These are phyloP conservation scores for Pollimyrus isidori DNA, from an alignment of 2,113 vertebrate genomes.

Conservation along the genomic window DNA sequence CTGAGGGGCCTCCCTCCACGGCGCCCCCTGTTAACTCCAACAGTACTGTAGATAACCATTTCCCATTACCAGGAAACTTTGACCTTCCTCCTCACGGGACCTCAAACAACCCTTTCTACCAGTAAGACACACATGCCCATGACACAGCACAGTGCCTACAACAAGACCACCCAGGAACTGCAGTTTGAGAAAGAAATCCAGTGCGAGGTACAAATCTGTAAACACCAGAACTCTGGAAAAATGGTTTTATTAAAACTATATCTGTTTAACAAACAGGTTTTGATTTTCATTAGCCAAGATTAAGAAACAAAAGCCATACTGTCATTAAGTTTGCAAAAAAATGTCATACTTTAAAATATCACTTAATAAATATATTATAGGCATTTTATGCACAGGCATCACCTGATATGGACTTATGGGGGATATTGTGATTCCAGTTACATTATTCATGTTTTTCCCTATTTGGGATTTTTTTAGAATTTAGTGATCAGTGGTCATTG, in stretches of 20 bases:
- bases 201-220: not conserved
- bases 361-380: not conserved
- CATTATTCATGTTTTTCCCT: not conserved
- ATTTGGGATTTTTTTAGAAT: not conserved
- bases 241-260: slow-evolving; percentile 9
- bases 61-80: slow-evolving; percentile 13
- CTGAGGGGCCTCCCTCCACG: not conserved
- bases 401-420: not conserved
- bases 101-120: slow-evolving; percentile 5
- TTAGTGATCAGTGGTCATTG: no score
- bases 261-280: not conserved
- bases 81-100: not conserved
- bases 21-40: not conserved
- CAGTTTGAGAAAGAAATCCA: not conserved
- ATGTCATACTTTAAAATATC: not conserved
- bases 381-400: not conserved
- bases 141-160: not conserved
- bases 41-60: not conserved
- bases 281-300: not conserved
- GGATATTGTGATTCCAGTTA: not conserved
- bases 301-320: not conserved
- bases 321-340: not conserved
- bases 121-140: not conserved
- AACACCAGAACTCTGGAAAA: not conserved
- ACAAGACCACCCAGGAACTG: not conserved